phyloP scores from a whole-genome alignment of 1,140 invertebrate genomes.

The Zaprionus africanus region DNA sequence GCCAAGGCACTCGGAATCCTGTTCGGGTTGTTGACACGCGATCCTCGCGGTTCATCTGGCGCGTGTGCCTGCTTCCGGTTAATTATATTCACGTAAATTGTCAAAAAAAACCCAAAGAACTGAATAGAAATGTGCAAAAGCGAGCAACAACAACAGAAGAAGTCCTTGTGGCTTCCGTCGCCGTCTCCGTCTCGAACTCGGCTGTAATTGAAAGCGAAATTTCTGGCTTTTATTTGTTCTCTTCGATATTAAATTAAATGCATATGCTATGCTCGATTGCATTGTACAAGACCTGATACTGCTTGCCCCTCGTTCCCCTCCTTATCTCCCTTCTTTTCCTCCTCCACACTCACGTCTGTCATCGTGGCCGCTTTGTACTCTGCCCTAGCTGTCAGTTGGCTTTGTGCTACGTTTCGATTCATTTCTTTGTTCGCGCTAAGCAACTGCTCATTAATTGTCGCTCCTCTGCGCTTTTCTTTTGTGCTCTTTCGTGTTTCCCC shows the following conservation, averaged over 20 bases:
- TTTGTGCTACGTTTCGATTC: constrained; percentile 13
- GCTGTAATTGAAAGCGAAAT: constrained; percentile 70
- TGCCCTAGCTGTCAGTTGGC: constrained; percentile 45
- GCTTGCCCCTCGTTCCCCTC: neutral
- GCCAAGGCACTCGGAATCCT: constrained; percentile 13
- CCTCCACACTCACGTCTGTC: constrained; percentile 23
- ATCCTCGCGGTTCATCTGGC: constrained; percentile 66
- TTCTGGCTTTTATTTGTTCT: constrained; percentile 57
- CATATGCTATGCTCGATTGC: constrained; percentile 54
- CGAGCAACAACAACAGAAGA: constrained; percentile 33
- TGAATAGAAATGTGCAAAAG: constrained; percentile 45
- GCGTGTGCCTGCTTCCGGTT: constrained; percentile 76
- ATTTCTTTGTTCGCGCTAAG: constrained; percentile 36
- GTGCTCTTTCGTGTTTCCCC: constrained; percentile 13
- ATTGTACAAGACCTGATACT: constrained; percentile 11
- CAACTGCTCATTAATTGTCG: constrained; percentile 80
- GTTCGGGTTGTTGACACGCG: constrained; percentile 76
- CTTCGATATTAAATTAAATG: constrained; percentile 63
- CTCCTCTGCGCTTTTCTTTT: constrained; percentile 63
- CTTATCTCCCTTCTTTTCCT: constrained; percentile 23
- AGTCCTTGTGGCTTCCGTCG: neutral
- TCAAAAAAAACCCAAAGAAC: constrained; percentile 37
- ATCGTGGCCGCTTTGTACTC: constrained; percentile 56
- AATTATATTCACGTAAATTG: constrained; percentile 72
- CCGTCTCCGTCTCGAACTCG: neutral